Base-by-base conservation (phyloP, 2,797 vertebrate genomes). In the Podargus strigoides region DNA sequence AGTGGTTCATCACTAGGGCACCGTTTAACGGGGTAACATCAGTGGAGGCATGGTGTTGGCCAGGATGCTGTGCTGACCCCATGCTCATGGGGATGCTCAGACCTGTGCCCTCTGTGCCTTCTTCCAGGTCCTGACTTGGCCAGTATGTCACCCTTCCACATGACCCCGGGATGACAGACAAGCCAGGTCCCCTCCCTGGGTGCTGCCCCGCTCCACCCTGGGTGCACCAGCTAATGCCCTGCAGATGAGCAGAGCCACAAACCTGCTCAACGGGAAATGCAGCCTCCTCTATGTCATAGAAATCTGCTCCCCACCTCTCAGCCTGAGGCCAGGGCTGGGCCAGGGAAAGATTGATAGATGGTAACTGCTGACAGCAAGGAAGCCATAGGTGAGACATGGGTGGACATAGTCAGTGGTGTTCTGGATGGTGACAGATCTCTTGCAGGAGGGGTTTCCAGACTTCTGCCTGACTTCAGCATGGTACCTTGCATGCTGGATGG, bases 251-350 rank as follows among this genome's bases (percentile, higher is more conserved):
- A 84, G 60, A 74, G 70, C 66, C 70, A 18, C 0, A 10, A 94
- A 95, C 95, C 94, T 85, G 95, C 87, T 87, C 23, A 64, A 20
- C 83, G 23, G 74, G 96, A 96, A 92, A 49, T 0, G 7, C 81
- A 68, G 80, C 56, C 52, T 50, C 34, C 30, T 30, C 41, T 5
- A 0, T 50, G 63, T 22, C 30, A 18, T 11, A 22, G 72, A 84
- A 86, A 94, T 28, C 87, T 76, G 84, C 77, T 95, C 92, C 87
- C 68, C 86, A 83, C 76, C 69, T 72, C 85, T 58, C 34, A 74
- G 84, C 90, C 69, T n/a, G 69, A 32, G 84, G 94, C 89, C 12
- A 5, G 63, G 95, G 90, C 70, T 49, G 86, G 73, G 37, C 46
- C 13, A 4, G 62, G 49, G 27, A 53, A 44, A 80, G 74, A 86